Base-by-base conservation (phyloP, 1,140 invertebrate species). In the Anagrus nilaparvatae region DNA sequence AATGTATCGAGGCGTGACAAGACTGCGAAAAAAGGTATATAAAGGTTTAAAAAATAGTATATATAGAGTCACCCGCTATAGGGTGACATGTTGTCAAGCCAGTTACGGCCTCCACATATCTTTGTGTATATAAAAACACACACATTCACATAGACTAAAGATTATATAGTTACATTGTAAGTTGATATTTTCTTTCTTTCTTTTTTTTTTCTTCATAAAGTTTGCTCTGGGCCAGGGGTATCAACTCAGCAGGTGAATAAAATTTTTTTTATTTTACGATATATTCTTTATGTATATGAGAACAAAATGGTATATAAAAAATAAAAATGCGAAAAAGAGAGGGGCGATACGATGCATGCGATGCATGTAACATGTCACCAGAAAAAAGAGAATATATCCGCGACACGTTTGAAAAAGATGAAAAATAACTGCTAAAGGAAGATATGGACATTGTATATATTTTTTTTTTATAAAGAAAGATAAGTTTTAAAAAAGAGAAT, bases 41-140 rank as follows among this genome's bases (percentile, higher is more conserved):
- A n/a, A n/a, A n/a, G n/a, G n/a, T n/a, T n/a, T n/a, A n/a, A n/a
- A n/a, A n/a, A n/a, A n/a, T n/a, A n/a, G n/a, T n/a, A n/a, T n/a
- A n/a, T 14, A 29, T 12, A 56, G 55, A 63, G 52, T 65, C 61
- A 63, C 63, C 63, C 63, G 63, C 61, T 12, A 4, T 49, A 65
- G 61, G 60, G 61, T 63, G 60, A 66, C 61, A 66, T 63, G 61
- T 60, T 61, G 59, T 58, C 62, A 51, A 65, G 62, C 63, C 63
- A 60, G 63, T 66, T 63, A 56, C 58, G 49, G 51, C 43, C 44
- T 41, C 52, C 14, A 9, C 3, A 9, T n/a, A 14, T 5, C 24
- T 44, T 25, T 4, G n/a, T n/a, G n/a, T n/a, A n/a, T n/a, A n/a
- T n/a, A n/a, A n/a, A n/a, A n/a, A n/a, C n/a, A n/a, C n/a, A n/a